Evolutionary conservation across 1,140 invertebrate species (phyloP), one percentile per base, ranked within the genome.

Genomic region (Sinella curviseta): DNA sequence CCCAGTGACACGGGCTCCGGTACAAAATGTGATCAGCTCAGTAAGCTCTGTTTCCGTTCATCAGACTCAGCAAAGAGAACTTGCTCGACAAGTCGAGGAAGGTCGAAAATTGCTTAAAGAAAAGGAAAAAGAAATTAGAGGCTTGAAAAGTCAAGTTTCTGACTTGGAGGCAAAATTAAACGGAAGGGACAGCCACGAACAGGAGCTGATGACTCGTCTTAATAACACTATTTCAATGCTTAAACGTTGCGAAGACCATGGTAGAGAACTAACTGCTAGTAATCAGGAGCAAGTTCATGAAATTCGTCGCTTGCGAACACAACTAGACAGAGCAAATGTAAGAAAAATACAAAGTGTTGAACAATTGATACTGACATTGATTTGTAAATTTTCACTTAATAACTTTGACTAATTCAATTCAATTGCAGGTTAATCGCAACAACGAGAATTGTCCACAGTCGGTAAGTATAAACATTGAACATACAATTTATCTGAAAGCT

Each of bases 101-200:
- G 65, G 65, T 12, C 30, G 65, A 70, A 12, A 33, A 8, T 12
- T 12, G 28, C n/a, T 70, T 12, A 31, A 31, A 4, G 26, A 31
- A 12, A 70, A 70, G 24, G 8, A 70, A 70, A 70, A 70, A 33
- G 65, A 70, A 70, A 70, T 70, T 4, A 30, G 65, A n/a, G n/a
- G 3, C 14, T 33, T 70, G 3, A 8, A 70, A 4, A 33, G 31
- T 33, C 26, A 33, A 2, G 12, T 70, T 2, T 14, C 2, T 70
- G 65, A 70, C 12, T 33, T 70, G n/a, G 28, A 70, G 31, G 2
- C 28, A 31, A 70, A 70, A 14, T 70, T 70, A 70, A 70, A 12
- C n/a, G 65, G 8, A 4, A 30, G 8, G 24, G 12, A 4, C 1
- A 24, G 4, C 3, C 65, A 31, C 12, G 65, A 70, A 12, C 26